These are phyloP conservation scores for Phrynocephalus forsythii DNA, from an alignment of 2,797 vertebrate genomes.

Conservation along the genomic window DNA sequence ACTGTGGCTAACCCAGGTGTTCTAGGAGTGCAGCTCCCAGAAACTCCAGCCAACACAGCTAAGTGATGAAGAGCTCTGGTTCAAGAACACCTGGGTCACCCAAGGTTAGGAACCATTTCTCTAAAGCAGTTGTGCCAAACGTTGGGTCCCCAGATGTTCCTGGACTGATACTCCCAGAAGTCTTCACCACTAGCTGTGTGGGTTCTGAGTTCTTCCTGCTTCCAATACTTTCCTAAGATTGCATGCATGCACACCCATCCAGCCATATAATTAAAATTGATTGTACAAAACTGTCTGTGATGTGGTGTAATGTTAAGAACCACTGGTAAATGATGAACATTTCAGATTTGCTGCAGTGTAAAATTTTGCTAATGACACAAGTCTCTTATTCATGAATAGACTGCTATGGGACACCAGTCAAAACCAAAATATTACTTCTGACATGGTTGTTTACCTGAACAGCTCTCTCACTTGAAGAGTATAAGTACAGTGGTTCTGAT, in stretches of 20 bases:
- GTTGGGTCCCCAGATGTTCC: too few relatives aligned
- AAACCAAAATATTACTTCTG: constrained; percentile 11
- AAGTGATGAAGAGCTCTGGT: too few relatives aligned
- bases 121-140: too few relatives aligned
- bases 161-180: too few relatives aligned
- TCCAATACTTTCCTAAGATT: constrained; percentile 52
- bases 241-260: neutral
- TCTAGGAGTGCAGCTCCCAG: too few relatives aligned
- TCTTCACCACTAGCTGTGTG: too few relatives aligned
- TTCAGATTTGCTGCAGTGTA: constrained; percentile 53
- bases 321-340: constrained; percentile 33
- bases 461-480: constrained; percentile 35
- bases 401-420: constrained; percentile 32
- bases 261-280: neutral
- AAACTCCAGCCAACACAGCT: too few relatives aligned
- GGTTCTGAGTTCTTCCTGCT: neutral
- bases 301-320: constrained; percentile 41
- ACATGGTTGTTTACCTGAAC: constrained; percentile 23
- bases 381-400: constrained; percentile 47
- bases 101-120: too few relatives aligned
- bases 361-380: constrained; percentile 42
- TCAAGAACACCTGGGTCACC: too few relatives aligned
- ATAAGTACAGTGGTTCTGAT: constrained; percentile 29
- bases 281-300: constrained; percentile 35
- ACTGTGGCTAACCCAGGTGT: too few relatives aligned